These are phyloP conservation scores for Crenuchus spilurus DNA, from an alignment of 2,797 vertebrate genomes.

Conservation along the genomic window DNA sequence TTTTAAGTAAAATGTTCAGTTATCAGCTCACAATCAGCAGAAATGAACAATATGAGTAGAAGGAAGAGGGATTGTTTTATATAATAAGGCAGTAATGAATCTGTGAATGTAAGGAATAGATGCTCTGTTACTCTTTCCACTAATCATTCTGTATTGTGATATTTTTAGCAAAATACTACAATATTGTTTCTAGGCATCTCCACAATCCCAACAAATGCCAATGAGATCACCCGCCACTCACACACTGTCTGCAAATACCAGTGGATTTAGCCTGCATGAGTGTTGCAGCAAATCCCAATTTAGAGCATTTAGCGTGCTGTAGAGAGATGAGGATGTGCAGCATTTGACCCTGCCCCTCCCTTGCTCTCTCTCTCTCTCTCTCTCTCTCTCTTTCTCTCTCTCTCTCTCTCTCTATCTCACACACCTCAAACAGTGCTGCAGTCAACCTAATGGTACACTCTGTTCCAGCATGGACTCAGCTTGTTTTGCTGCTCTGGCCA, in stretches of 20 bases:
- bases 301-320: conserved; percentile 11
- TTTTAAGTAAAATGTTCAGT: no score
- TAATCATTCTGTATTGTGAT: background rate
- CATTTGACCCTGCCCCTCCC: conserved; percentile 4
- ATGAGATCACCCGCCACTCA: background rate
- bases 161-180: background rate
- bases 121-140: background rate
- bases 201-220: background rate
- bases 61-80: no score
- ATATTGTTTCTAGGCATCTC: background rate
- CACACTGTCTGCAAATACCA: background rate
- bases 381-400: background rate
- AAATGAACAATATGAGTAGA: no score
- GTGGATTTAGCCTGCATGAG: background rate
- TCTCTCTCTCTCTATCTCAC: background rate
- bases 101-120: no score
- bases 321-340: conserved; percentile 3
- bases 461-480: conserved; percentile 6
- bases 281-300: conserved; percentile 18
- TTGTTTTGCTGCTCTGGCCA: conserved; percentile 26
- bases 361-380: background rate
- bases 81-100: no score
- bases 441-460: conserved; percentile 15
- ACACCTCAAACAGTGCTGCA: conserved; percentile 5
- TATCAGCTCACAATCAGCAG: no score